Conservation (phyloP, 2,888 invertebrate species). For the Desoria tigrina region DNA sequence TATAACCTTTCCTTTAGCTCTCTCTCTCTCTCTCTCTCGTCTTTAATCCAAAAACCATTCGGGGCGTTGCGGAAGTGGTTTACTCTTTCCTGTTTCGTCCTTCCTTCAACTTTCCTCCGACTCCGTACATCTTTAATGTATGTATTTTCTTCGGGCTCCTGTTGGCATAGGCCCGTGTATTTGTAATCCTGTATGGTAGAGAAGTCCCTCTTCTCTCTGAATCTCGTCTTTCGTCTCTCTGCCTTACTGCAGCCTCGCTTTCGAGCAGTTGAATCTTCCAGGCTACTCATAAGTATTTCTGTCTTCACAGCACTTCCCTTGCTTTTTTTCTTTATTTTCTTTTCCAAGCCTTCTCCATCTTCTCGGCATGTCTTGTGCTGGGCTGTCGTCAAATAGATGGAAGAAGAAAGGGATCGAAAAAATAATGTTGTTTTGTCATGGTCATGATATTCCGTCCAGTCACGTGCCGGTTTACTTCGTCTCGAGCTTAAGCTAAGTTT, state of each 20-base stretch:
- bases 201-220: not conserved
- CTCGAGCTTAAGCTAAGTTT: not conserved
- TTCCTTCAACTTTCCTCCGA: not conserved
- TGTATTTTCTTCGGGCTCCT: conserved; percentile 7
- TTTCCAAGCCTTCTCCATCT: conserved; percentile 10
- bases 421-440: conserved; percentile 18
- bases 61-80: not conserved
- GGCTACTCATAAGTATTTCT: conserved; percentile 21
- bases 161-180: not conserved
- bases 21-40: too few relatives aligned
- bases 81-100: not conserved
- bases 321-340: conserved; percentile 15
- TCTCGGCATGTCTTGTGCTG: conserved; percentile 13
- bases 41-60: conserved; percentile 16
- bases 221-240: conserved; percentile 6
- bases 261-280: not conserved
- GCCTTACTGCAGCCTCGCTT: not conserved
- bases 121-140: conserved; percentile 14
- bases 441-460: conserved; percentile 6
- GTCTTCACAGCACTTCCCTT: conserved; percentile 23
- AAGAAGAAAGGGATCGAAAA: conserved; percentile 5
- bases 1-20: conserved; percentile 6
- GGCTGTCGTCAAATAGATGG: conserved; percentile 15
- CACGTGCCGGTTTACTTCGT: conserved; percentile 20
- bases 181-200: not conserved